phyloP scores from a whole-genome alignment of 2,888 invertebrate genomes.

The Aleiodes alternator region DNA sequence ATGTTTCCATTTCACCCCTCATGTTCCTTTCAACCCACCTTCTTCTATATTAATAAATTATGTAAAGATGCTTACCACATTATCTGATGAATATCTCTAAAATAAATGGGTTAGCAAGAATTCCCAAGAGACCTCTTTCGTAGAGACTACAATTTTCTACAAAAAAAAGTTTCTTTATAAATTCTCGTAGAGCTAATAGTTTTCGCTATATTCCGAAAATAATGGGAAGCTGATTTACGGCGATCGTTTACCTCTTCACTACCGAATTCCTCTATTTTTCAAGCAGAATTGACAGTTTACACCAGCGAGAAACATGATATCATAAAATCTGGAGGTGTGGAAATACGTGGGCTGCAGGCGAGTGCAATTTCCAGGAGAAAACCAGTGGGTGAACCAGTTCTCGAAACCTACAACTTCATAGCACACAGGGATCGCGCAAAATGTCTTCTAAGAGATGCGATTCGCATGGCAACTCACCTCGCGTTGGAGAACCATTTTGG shows the following conservation, averaged over 20 bases:
- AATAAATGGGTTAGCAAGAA: too few relatives aligned
- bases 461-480: conserved; percentile 75
- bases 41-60: too few relatives aligned
- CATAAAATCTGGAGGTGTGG: conserved; percentile 78
- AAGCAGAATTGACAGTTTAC: conserved; percentile 72
- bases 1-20: too few relatives aligned
- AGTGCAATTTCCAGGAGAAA: conserved; percentile 77
- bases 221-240: neutral
- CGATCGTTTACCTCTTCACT: neutral
- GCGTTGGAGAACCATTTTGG: conserved; percentile 76
- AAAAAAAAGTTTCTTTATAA: too few relatives aligned
- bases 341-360: conserved; percentile 79
- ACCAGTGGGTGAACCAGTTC: conserved; percentile 76
- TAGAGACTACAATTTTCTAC: too few relatives aligned
- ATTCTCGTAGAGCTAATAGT: too few relatives aligned
- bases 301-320: conserved; percentile 72
- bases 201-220: neutral
- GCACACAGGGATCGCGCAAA: conserved; percentile 74
- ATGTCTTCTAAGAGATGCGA: conserved; percentile 62
- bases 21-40: too few relatives aligned
- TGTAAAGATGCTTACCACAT: too few relatives aligned
- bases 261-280: neutral
- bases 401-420: conserved; percentile 79
- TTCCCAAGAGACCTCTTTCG: too few relatives aligned
- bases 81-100: too few relatives aligned